Percentiles rank a stretch among this genome's conserved stretches.
These are phyloP conservation scores for Clinocottus analis DNA, from an alignment of 2,113 vertebrate genomes.

Conservation along the genomic window DNA sequence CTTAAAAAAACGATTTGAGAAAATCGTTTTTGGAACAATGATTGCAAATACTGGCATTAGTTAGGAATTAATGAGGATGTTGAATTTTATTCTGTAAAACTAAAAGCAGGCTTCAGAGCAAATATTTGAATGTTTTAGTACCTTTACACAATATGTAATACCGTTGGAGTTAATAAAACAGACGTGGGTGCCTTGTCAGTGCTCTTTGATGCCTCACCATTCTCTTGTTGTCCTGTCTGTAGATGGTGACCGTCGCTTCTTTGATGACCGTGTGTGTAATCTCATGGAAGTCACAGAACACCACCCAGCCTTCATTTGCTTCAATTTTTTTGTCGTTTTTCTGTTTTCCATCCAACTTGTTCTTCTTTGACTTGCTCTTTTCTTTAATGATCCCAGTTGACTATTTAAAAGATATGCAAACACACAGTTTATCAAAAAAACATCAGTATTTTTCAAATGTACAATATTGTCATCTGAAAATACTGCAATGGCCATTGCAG, in stretches of 20 bases:
- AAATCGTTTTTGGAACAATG: no score
- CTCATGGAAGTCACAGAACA: conserved; percentile 94
- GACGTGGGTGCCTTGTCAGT: neutral
- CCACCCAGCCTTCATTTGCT: conserved; percentile 82
- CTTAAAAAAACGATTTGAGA: no score
- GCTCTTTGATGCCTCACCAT: conserved; percentile 84
- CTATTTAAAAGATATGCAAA: conserved; percentile 69
- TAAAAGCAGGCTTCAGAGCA: no score
- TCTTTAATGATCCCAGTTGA: conserved; percentile 82
- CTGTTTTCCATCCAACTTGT: conserved; percentile 83
- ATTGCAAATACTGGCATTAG: no score
- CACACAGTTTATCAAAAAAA: neutral
- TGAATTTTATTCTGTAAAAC: no score
- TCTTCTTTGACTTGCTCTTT: conserved; percentile 89
- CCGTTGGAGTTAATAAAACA: neutral
- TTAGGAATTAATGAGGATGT: no score
- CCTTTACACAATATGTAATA: neutral
- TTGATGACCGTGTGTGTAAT: conserved; percentile 95
- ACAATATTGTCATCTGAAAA: neutral
- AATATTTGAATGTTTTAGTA: neutral
- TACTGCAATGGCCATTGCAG: neutral
- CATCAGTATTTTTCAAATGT: neutral
- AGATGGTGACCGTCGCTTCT: conserved; percentile 88
- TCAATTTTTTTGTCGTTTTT: conserved; percentile 86
- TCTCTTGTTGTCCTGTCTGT: conserved; percentile 94